phyloP scores from a whole-genome alignment of 2,113 vertebrate species.

The Mungos mungo region DNA sequence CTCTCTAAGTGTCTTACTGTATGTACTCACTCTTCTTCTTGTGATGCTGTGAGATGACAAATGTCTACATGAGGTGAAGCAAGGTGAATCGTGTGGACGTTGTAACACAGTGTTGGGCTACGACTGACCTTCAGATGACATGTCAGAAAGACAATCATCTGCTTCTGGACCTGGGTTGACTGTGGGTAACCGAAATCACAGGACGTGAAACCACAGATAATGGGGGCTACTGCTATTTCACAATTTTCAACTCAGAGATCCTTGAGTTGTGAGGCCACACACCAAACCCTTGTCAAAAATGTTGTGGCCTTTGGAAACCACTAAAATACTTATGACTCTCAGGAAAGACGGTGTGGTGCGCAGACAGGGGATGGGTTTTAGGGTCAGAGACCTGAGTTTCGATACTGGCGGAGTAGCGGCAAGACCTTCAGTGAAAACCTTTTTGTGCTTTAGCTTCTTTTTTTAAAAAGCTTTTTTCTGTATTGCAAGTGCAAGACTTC shows the following conservation, averaged over 20 bases:
- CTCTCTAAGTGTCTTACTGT: not conserved
- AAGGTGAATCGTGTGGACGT: not conserved
- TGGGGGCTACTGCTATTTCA: not conserved
- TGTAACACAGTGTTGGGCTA: not conserved
- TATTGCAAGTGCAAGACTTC: not conserved
- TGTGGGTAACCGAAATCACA: not conserved
- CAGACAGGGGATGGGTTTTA: not conserved
- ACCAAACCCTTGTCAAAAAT: not conserved
- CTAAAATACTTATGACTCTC: not conserved
- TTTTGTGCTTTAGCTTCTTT: not conserved
- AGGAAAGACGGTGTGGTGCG: not conserved
- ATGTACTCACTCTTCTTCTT: not conserved
- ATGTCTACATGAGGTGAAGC: not conserved
- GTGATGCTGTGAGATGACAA: not conserved
- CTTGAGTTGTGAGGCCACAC: not conserved
- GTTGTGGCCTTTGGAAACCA: not conserved
- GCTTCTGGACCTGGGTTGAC: not conserved
- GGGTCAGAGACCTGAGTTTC: not conserved
- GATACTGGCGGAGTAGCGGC: not conserved
- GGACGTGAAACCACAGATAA: not conserved
- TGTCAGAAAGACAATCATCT: not conserved
- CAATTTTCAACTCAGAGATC: not conserved
- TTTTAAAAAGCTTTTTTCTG: not conserved
- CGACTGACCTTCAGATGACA: not conserved
- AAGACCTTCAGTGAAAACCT: not conserved